Conservation (phyloP, 2,797 vertebrate species). For the Hippoglossus hippoglossus region DNA sequence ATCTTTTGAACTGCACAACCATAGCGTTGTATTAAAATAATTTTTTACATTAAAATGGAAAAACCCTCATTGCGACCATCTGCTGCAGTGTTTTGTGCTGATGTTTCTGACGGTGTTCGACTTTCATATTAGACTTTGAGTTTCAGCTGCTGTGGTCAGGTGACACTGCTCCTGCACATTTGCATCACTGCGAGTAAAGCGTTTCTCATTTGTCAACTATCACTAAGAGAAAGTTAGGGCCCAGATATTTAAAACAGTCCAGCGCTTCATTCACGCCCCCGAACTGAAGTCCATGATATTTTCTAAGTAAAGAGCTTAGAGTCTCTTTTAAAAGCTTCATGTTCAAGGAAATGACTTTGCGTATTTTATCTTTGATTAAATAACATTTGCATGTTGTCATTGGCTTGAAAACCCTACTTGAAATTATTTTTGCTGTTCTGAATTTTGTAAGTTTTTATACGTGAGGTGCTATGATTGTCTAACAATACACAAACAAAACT, state of each 20-base stretch:
- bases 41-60: slow-evolving; percentile 51
- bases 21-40: slow-evolving; percentile 55
- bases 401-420: slow-evolving; percentile 44
- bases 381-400: slow-evolving; percentile 52
- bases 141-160: slow-evolving; percentile 5
- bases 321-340: slow-evolving; percentile 30
- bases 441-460: neutral
- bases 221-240: neutral
- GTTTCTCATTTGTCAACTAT: slow-evolving; percentile 5
- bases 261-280: slow-evolving; percentile 32
- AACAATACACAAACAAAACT: slow-evolving; percentile 18
- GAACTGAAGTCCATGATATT: neutral
- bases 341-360: slow-evolving; percentile 51
- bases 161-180: slow-evolving; percentile 10
- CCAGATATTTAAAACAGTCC: slow-evolving; percentile 5
- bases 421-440: slow-evolving; percentile 10
- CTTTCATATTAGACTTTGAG: slow-evolving; percentile 29
- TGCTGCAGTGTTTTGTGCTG: slow-evolving; percentile 45
- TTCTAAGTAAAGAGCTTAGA: slow-evolving; percentile 23
- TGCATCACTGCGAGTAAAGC: slow-evolving; percentile 21
- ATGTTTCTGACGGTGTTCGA: slow-evolving; percentile 44
- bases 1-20: slow-evolving; percentile 66
- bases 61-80: slow-evolving; percentile 26
- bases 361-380: slow-evolving; percentile 70
- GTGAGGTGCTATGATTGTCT: slow-evolving; percentile 4